Evolutionary conservation across 2,113 vertebrate genomes (phyloP), one percentile per base, ranked within the genome.

Genomic region (Sus scrofa): DNA sequence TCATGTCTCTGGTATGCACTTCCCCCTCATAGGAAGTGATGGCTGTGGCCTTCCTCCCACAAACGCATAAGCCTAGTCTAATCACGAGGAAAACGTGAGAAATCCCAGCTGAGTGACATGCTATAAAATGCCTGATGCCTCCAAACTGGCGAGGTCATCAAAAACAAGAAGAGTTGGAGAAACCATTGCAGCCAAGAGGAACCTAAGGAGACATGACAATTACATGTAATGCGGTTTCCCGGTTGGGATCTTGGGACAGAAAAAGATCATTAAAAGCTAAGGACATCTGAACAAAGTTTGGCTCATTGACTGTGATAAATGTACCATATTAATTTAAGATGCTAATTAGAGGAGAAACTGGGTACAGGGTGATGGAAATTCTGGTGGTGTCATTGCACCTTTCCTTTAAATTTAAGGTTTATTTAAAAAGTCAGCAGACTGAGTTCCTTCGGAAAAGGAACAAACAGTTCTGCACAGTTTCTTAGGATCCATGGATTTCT

Each of bases 91-190:
- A 56, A 82, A 26, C 8, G 2, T 12, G 19, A 58, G 32, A 52
- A 32, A 60, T 50, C 1, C 15, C 50, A 67, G 13, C 4, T 0
- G 77, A 56, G n/a, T 44, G 7, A n/a, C 44, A 37, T n/a, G 52
- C 75, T 62, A 26, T 19, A 15, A 16, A 71, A 13, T 56, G 10
- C 50, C 26, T 60, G 70, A 32, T 22, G 27, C 62, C 39, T 84
- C 27, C 27, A 30, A 27, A 78, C 63, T 1, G 15, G 58, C 32
- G 18, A 52, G 37, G 37, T 30, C 73, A 12, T 78, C 14, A 58
- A 20, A 71, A 58, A 56, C n/a, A 13, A 63, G 62, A 44, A 60
- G 62, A 62, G 19, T 89, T 67, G 39, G 73, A 83, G 95, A 90
- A 58, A 62, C 32, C 37, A 15, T 27, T 63, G 60, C 20, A 26